phyloP scores from a whole-genome alignment of 2,888 invertebrate genomes.

The Lamellibrachia columna region DNA sequence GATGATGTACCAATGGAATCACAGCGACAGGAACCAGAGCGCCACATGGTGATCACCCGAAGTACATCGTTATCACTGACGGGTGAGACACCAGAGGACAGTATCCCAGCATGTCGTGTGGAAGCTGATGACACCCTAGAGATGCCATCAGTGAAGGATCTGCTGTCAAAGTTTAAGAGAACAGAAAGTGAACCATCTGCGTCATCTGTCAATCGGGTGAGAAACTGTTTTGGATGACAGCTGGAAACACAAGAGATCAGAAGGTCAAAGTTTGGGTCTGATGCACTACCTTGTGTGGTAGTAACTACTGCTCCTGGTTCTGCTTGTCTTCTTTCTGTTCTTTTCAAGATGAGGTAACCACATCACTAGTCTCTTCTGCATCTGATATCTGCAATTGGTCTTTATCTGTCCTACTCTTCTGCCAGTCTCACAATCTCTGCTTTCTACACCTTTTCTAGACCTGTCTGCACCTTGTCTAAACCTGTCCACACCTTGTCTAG shows the following conservation, averaged over 20 bases:
- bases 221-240: not conserved
- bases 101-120: slow-evolving; percentile 7
- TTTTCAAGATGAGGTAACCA: not conserved
- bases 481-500: too few species aligned
- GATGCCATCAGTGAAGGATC: slow-evolving; percentile 57
- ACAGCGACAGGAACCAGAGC: slow-evolving; percentile 6
- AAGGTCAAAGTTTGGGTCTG: not conserved
- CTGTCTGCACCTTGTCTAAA: too few species aligned
- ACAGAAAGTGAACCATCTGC: not conserved
- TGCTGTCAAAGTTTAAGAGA: slow-evolving; percentile 52
- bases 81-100: slow-evolving; percentile 5
- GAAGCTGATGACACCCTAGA: slow-evolving; percentile 40
- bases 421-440: too few species aligned
- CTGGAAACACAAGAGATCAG: not conserved
- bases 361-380: not conserved
- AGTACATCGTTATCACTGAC: not conserved
- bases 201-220: not conserved
- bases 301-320: not conserved
- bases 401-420: not conserved
- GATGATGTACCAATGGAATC: not conserved
- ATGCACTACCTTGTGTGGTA: not conserved
- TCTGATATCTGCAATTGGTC: not conserved
- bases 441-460: too few species aligned
- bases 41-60: slow-evolving; percentile 18
- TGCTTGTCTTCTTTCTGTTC: not conserved